Evolutionary conservation across 2,797 vertebrate genomes (phyloP), one percentile per base, ranked within the genome.

Genomic region (Enteromius argenteus): DNA sequence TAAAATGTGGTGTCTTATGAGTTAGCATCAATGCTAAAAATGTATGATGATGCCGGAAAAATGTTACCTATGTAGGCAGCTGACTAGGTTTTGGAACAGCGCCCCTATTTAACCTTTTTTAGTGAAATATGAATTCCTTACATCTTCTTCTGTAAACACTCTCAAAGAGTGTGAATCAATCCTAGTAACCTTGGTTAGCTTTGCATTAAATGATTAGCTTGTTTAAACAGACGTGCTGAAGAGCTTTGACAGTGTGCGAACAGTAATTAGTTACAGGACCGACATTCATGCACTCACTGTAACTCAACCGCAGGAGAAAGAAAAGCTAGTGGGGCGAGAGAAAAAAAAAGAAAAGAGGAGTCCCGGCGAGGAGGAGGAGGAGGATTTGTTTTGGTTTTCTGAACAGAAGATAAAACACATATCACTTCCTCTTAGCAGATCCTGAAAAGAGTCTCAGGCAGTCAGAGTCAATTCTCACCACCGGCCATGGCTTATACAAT

Each of bases 361-460:
- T 73, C 53, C 69, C n/a, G 32, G 17, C 30, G 44, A 67, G 81
- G 60, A 72, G 51, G 56, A 77, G 51, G 37, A 60, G 69, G 80
- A 69, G 79, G 87, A 75, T 83, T 90, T 88, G 86, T 90, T 90
- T 86, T 85, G 82, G 67, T 89, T 89, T 89, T 84, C 67, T 77
- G 67, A 84, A 79, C 79, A 80, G 84, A 82, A 82, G 83, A 86
- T 81, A 79, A 89, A 90, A 84, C 86, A 51, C 77, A 79, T 84
- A 79, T 88, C 84, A 88, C 89, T 90, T 90, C 87, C 89, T 89
- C 60, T 87, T 60, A 79, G 56, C 62, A 77, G 73, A 82, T 85
- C 88, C 79, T 87, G 87, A 79, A 85, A 86, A 80, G 27, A 60
- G 81, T 83, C 86, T 84, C 79, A 73, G 80, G 80, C 85, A 84